Base-by-base conservation (phyloP, 2,113 vertebrate species). In the Anarhynchus alexandrinus region DNA sequence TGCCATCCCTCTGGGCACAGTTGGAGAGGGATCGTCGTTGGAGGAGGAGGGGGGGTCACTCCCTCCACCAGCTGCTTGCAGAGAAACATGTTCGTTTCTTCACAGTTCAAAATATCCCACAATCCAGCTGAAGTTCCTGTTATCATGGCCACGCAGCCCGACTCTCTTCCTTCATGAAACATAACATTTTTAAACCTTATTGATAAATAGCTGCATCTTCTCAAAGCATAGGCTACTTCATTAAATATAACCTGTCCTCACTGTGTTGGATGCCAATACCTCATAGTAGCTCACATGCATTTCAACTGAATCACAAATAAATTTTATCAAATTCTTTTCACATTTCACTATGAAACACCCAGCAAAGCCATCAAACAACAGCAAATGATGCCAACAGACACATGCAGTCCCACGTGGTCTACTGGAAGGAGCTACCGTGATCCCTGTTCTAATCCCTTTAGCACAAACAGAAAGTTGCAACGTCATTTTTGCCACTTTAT, bases 61-160 rank as follows among this genome's bases (percentile, higher is more conserved):
- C 99, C 99, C 54, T 98, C 98, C 19, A 99, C 99, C 94, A 96
- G 96, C 47, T 98, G 98, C 87, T 99, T 99, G 95, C 99, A 99
- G 92, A 99, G 98, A 92, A 99, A 99, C 30, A 99, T 98, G 73
- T 98, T 98, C 71, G 98, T 99, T 82, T 97, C 98, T 45, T 97
- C 97, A 95, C 99, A 99, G 91, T 89, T 97, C 85, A 99, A 81
- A 61, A 99, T 97, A 95, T 99, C 98, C 99, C 99, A 99, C 79
- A 99, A 97, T 88, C 99, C 99, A 49, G 99, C 99, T 80, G 98
- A 98, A 55, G 88, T 85, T 62, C 99, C 99, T 29, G 99, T 99
- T 95, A 91, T 97, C 98, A 99, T 99, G 47, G 98, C 99, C 87
- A 99, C 98, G 0, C 99, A 99, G 59, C 99, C 99, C 65, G 98